A percentile compares a stretch with the other conserved stretches of the same genome.
Evolutionary conservation across 2,888 invertebrate species (phyloP).

Genomic region (Drosophila flavopinicola): DNA sequence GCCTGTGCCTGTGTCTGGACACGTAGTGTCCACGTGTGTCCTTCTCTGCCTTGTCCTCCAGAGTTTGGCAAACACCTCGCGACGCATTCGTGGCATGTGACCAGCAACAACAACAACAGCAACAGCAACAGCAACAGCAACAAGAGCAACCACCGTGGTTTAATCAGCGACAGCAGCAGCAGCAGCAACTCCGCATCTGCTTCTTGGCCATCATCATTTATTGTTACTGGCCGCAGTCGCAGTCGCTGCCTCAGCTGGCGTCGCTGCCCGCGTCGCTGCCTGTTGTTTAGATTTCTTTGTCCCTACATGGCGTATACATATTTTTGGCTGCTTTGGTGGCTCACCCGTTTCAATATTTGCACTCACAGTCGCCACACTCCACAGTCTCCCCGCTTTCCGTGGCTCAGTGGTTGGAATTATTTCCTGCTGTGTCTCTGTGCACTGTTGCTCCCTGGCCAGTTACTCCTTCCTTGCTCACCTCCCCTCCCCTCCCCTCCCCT

Average conservation of each 20-base stretch:
- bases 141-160: constrained; percentile 52
- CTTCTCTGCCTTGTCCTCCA: constrained; percentile 47
- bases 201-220: constrained; percentile 69
- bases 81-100: constrained; percentile 72
- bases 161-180: constrained; percentile 67
- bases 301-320: constrained; percentile 54
- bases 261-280: constrained; percentile 18
- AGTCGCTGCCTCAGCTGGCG: constrained; percentile 1
- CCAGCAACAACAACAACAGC: constrained; percentile 22
- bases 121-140: constrained; percentile 10
- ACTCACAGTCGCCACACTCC: constrained; percentile 26
- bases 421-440: constrained; percentile 72
- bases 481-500: no score
- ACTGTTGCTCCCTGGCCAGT: constrained; percentile 26
- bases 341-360: constrained; percentile 76
- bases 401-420: constrained; percentile 68
- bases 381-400: background rate
- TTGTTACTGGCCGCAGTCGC: constrained; percentile 56
- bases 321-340: constrained; percentile 52
- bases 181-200: constrained; percentile 36
- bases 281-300: constrained; percentile 78
- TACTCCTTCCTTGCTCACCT: constrained; percentile 5
- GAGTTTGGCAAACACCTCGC: constrained; percentile 69
- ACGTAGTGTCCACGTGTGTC: constrained; percentile 51
- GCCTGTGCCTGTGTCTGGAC: constrained; percentile 45